Conservation (phyloP, 1,140 invertebrate species). For the Colletes latitarsis region DNA sequence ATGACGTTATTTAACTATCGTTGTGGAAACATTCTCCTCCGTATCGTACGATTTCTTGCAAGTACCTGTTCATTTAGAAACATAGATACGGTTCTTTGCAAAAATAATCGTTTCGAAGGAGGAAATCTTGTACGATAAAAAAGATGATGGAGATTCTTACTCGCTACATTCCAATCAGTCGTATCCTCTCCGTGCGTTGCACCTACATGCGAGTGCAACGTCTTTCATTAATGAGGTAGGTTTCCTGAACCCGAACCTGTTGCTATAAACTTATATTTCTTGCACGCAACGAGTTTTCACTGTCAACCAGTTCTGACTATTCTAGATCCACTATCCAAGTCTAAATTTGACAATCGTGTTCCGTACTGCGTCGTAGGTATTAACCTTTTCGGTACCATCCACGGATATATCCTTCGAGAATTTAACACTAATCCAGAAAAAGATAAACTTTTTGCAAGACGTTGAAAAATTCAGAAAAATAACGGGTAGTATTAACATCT, state of each 20-base stretch:
- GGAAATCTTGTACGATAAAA: not conserved
- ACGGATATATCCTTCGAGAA: too few relatives aligned
- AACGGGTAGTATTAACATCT: too few relatives aligned
- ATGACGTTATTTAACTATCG: not conserved
- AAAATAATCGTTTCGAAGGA: not conserved
- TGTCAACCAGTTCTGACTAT: slow-evolving; percentile 27
- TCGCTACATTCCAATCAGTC: slow-evolving; percentile 41
- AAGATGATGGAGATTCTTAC: not conserved
- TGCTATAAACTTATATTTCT: slow-evolving; percentile 45
- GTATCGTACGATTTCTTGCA: too few relatives aligned
- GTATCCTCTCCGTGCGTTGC: slow-evolving; percentile 38
- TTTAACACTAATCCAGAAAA: too few relatives aligned
- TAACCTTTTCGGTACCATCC: too few relatives aligned
- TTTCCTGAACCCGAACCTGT: slow-evolving; percentile 47
- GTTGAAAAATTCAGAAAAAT: too few relatives aligned
- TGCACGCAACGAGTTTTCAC: slow-evolving; percentile 41
- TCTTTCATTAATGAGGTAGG: slow-evolving; percentile 41
- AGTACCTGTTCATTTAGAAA: too few relatives aligned
- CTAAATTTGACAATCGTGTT: not conserved
- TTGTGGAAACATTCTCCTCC: not conserved
- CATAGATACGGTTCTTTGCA: not conserved
- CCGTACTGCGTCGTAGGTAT: too few relatives aligned
- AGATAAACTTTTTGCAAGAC: too few relatives aligned
- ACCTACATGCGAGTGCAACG: slow-evolving; percentile 38
- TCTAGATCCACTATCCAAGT: slow-evolving; percentile 1